Conservation (phyloP, 2,113 vertebrate species). For the Poecile atricapillus region DNA sequence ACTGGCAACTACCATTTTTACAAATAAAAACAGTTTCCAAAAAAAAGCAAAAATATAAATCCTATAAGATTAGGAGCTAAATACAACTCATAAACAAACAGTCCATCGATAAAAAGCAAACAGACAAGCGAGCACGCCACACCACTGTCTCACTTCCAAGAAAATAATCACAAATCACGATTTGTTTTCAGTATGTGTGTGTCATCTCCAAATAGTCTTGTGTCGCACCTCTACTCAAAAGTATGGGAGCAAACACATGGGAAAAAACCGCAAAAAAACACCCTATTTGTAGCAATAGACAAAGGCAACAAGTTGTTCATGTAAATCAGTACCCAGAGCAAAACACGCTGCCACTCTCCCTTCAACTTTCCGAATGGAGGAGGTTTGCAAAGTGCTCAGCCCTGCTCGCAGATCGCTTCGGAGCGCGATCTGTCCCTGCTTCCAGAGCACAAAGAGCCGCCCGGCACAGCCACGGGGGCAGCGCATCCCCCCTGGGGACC, state of each 20-base stretch:
- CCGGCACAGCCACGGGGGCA: not conserved
- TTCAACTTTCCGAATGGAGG: not conserved
- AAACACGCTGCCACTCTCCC: not conserved
- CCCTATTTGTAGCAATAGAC: not conserved
- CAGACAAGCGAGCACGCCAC: not conserved
- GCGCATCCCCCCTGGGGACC: not conserved
- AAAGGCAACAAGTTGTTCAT: slow-evolving; percentile 3
- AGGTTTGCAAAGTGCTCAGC: not conserved
- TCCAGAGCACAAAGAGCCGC: not conserved
- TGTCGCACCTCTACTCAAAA: not conserved
- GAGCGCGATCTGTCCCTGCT: not conserved
- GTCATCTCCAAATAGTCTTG: not conserved
- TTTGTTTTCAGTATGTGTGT: not conserved
- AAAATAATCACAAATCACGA: not conserved
- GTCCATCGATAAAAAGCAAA: not conserved
- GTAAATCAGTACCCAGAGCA: not conserved
- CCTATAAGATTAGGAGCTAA: not conserved
- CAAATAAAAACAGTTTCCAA: not conserved
- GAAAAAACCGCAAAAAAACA: not conserved
- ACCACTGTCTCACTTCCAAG: not conserved
- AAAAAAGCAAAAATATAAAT: not conserved
- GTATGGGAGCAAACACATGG: fast-evolving
- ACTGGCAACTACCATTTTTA: not conserved
- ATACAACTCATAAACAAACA: not conserved
- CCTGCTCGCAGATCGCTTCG: not conserved